phyloP scores from a whole-genome alignment of 2,113 vertebrate species.

The Dromiciops gliroides region DNA sequence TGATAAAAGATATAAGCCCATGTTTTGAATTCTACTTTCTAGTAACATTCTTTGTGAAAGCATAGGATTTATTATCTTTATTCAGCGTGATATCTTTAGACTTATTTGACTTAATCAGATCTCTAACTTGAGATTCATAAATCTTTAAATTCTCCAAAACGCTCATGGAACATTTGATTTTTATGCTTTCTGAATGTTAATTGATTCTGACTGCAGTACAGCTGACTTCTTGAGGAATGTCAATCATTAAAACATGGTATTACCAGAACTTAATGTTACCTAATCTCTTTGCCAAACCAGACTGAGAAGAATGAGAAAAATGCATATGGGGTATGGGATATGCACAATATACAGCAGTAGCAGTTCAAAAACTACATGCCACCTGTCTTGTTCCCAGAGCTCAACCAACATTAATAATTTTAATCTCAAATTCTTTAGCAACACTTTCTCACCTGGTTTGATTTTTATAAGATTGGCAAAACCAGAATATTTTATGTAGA shows the following conservation, averaged over 20 bases:
- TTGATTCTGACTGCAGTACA: background rate
- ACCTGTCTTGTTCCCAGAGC: background rate
- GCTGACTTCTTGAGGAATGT: background rate
- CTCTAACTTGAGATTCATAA: background rate
- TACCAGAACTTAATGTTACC: background rate
- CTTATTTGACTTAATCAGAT: background rate
- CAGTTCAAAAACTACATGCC: background rate
- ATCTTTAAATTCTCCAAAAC: background rate
- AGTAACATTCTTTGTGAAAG: background rate
- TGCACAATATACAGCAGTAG: background rate
- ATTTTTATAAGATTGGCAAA: background rate
- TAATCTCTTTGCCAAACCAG: background rate
- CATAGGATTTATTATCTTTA: background rate
- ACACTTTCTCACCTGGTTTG: background rate
- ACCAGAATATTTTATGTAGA: background rate
- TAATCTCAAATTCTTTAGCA: background rate
- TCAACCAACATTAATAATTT: background rate
- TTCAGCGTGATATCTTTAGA: background rate
- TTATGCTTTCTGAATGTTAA: background rate
- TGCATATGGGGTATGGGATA: background rate
- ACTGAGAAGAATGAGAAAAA: background rate
- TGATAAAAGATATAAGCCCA: background rate
- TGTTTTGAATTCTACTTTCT: background rate
- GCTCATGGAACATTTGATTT: background rate
- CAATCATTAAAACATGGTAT: background rate